Conservation (phyloP, 2,888 invertebrate species). For the Merodon equestris region DNA sequence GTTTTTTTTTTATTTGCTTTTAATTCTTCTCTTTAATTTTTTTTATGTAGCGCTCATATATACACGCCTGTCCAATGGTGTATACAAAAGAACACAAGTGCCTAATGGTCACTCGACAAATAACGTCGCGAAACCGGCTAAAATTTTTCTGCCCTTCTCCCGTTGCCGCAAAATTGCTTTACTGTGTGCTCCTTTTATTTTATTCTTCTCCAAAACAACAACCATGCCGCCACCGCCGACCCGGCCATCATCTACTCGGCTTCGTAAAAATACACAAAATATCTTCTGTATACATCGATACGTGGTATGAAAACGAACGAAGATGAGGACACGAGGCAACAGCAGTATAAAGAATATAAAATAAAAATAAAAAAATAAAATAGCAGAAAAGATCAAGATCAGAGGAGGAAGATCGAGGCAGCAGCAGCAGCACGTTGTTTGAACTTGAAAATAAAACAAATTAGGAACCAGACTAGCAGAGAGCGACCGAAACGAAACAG, state of each 20-base stretch:
- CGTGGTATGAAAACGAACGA: constrained; percentile 9
- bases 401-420: constrained; percentile 8
- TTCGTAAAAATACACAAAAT: constrained; percentile 66
- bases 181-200: not conserved
- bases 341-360: too few relatives aligned
- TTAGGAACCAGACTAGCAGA: constrained; percentile 33
- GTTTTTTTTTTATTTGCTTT: too few relatives aligned
- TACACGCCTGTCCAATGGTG: constrained; percentile 35
- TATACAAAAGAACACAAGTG: constrained; percentile 64
- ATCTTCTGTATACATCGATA: constrained; percentile 46
- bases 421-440: constrained; percentile 43
- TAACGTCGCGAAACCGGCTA: constrained; percentile 67
- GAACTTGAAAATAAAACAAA: constrained; percentile 63
- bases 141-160: constrained; percentile 61
- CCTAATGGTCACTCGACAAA: constrained; percentile 67
- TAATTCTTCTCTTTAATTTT: too few relatives aligned
- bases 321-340: constrained; percentile 19
- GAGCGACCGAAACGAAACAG: constrained; percentile 22
- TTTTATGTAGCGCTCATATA: not conserved
- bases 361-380: too few relatives aligned
- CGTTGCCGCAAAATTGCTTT: constrained; percentile 42
- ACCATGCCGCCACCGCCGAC: not conserved
- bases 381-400: not conserved
- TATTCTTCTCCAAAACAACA: constrained; percentile 32
- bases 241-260: constrained; percentile 25